Evolutionary conservation across 30 jellyfish, hydroid and myxozoan genomes (phyloP).

Genomic region (Chironex yamaguchii): DNA sequence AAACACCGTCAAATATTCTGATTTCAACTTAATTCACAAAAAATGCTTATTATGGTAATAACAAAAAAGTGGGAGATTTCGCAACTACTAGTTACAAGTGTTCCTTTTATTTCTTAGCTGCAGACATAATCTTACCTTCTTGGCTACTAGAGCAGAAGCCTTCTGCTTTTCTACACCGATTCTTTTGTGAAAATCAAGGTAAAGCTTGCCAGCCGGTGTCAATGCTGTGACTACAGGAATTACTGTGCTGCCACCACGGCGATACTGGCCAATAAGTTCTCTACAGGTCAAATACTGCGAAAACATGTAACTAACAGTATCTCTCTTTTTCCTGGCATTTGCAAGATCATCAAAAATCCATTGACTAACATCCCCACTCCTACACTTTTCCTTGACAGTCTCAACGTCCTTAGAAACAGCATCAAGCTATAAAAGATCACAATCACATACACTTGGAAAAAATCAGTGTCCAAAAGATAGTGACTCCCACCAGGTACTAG

Average conservation of each 20-base stretch:
- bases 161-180: slow-evolving; percentile 61
- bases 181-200: slow-evolving; percentile 30
- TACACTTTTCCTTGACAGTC: slow-evolving; percentile 19
- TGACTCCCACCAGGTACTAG: too few species aligned
- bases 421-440: slow-evolving; percentile 59
- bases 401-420: slow-evolving; percentile 67
- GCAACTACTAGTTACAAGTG: too few species aligned
- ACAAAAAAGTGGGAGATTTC: too few species aligned
- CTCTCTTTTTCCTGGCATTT: slow-evolving; percentile 55
- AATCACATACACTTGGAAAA: not conserved
- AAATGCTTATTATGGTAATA: too few species aligned
- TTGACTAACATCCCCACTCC: slow-evolving; percentile 33
- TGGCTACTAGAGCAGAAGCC: slow-evolving; percentile 10
- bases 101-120: too few species aligned
- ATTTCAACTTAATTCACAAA: too few species aligned
- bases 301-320: slow-evolving; percentile 28
- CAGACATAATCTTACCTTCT: slow-evolving; percentile 85
- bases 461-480: too few species aligned
- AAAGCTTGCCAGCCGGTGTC: slow-evolving; percentile 31
- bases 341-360: slow-evolving; percentile 34
- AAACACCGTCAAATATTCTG: too few species aligned
- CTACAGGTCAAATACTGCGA: slow-evolving; percentile 54
- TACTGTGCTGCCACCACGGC: not conserved
- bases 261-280: slow-evolving; percentile 23
- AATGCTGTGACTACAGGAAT: not conserved